These are phyloP conservation scores for Protosalanx chinensis DNA, from an alignment of 2,797 vertebrate species.

Conservation along the genomic window DNA sequence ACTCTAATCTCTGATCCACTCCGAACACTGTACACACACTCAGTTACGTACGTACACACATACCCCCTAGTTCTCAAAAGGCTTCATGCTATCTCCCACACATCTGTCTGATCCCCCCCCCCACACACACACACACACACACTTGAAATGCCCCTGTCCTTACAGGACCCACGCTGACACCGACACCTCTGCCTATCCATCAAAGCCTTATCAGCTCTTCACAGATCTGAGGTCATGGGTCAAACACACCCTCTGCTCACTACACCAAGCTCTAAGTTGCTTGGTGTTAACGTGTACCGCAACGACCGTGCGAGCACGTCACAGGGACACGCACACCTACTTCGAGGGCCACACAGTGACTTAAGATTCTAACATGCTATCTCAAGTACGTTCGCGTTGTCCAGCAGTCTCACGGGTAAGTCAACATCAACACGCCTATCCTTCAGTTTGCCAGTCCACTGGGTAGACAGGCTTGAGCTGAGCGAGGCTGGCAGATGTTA, in stretches of 20 bases:
- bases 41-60: constrained; percentile 24
- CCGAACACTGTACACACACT: constrained; percentile 32
- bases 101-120: neutral
- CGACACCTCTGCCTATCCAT: neutral
- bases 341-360: constrained; percentile 31
- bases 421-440: too few relatives aligned
- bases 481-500: neutral
- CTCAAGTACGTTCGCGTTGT: too few relatives aligned
- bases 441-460: neutral
- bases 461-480: neutral
- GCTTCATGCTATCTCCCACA: neutral
- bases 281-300: neutral
- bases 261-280: neutral
- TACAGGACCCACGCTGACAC: neutral
- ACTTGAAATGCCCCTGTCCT: neutral
- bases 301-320: neutral
- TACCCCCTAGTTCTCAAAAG: neutral
- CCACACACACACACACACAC: too few relatives aligned
- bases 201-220: neutral
- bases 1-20: constrained; percentile 47
- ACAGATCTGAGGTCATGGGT: neutral
- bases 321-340: constrained; percentile 8
- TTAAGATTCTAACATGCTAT: neutral
- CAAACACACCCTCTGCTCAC: neutral
- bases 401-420: too few relatives aligned